phyloP scores from a whole-genome alignment of 2,888 invertebrate genomes.

The Acleris holmiana region DNA sequence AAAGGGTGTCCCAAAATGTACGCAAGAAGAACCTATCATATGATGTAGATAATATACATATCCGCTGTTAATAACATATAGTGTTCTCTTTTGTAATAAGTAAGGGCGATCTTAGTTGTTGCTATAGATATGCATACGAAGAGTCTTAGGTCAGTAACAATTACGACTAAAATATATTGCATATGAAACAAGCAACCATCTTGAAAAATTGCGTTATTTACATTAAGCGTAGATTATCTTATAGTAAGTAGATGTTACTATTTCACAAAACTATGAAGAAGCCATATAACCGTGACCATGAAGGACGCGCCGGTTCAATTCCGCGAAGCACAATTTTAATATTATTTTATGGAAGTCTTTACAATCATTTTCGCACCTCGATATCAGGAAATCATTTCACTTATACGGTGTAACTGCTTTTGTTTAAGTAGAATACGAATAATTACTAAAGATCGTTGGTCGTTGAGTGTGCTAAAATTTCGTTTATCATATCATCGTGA shows the following conservation, averaged over 20 bases:
- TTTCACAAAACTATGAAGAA: slow-evolving; percentile 6
- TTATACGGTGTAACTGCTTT: not conserved
- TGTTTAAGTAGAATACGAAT: too few relatives aligned
- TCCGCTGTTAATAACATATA: too few relatives aligned
- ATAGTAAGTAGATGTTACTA: not conserved
- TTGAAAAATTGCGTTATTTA: not conserved
- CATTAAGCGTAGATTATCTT: slow-evolving; percentile 9
- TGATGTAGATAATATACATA: too few relatives aligned
- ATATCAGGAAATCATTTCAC: slow-evolving; percentile 17
- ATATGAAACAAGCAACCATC: not conserved
- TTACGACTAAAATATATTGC: too few relatives aligned
- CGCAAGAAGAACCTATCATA: too few relatives aligned
- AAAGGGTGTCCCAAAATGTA: too few relatives aligned
- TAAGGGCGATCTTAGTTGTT: too few relatives aligned
- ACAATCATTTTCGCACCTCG: slow-evolving; percentile 28
- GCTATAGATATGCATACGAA: too few relatives aligned
- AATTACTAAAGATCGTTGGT: not conserved
- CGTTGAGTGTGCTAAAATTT: not conserved
- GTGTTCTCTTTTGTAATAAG: too few relatives aligned
- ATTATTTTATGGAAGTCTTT: not conserved
- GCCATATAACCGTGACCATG: slow-evolving; percentile 8
- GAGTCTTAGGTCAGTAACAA: too few relatives aligned
- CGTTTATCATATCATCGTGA: not conserved
- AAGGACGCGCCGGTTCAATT: slow-evolving; percentile 13
- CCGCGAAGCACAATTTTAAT: not conserved